Percentiles rank a stretch among this genome's conserved stretches.
Evolutionary conservation across 2,113 vertebrate species (phyloP).

Genomic region (Delphinus delphis): DNA sequence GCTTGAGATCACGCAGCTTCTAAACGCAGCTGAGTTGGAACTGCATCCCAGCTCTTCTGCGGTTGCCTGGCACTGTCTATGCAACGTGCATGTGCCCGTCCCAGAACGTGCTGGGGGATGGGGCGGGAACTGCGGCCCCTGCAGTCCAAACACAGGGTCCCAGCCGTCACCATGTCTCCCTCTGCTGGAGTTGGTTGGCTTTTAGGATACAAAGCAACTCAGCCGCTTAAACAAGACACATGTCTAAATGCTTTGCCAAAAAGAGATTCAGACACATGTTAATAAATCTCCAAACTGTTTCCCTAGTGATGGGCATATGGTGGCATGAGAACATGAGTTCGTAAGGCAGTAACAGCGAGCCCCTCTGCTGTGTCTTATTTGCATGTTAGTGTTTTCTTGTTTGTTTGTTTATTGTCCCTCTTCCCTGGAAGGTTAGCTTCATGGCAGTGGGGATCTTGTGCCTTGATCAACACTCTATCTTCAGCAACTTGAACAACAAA

Average conservation of each 20-base stretch:
- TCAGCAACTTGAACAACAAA: background rate
- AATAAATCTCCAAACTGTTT: background rate
- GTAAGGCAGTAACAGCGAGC: background rate
- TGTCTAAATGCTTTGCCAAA: background rate
- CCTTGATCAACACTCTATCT: too few species aligned
- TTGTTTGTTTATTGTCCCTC: background rate
- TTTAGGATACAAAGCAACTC: background rate
- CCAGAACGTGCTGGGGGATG: background rate
- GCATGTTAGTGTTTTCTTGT: background rate
- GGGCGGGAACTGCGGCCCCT: background rate
- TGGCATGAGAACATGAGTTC: background rate
- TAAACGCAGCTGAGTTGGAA: background rate
- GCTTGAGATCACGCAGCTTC: background rate
- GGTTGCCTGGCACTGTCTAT: accelerated
- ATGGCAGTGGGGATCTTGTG: background rate
- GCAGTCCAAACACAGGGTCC: too few species aligned
- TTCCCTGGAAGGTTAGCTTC: background rate
- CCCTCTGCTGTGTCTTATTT: background rate
- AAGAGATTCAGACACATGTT: background rate
- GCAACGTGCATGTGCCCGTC: too few species aligned
- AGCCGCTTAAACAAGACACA: background rate
- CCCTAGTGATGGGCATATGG: background rate
- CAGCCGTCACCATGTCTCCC: accelerated
- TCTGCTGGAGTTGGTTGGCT: background rate
- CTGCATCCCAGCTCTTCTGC: background rate